Base-by-base conservation (phyloP, 2,888 invertebrate genomes). In the Leuctra nigra region DNA sequence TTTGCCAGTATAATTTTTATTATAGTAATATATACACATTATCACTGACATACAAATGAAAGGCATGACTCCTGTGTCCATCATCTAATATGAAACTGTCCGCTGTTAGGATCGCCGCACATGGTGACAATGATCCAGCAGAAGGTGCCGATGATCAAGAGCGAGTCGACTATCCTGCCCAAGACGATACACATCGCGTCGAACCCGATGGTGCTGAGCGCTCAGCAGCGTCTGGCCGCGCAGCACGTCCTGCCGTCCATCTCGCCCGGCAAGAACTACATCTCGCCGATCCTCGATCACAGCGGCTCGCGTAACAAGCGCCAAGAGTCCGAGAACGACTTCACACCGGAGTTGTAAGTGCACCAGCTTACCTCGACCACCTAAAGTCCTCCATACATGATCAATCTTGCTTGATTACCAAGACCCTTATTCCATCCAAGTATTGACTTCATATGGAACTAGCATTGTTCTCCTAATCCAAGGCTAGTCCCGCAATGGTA, bases 221-320 rank as follows among this genome's bases (percentile, higher is more conserved):
- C 59, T 25, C 56, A 59, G 13, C 61, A 61, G 50, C 56, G 61
- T 18, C 20, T 61, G 23, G 57, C 59, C 16, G 58, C 59, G 11
- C 61, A 60, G 14, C 60, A 58, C 23, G 58, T 61, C 4, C 35
- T 60, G 54, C 60, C 58, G 13, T 23, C 59, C 14, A 56, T 50
- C 41, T 47, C 56, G 33, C 60, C 62, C 47, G 20, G n/a, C 20
- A 74, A 75, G 68, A 72, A 73, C 53, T 76, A 75, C 64, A 77
- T 78, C 63, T 79, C 81, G 61, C 79, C 81, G 20, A 81, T 82
- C 61, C 68, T 82, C 63, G 79, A 79, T 68, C 79, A 79, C 64
- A 77, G 74, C 60, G 76, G 77, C 38, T 74, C 76, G 29, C 72
- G 81, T 56, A n/a, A n/a, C n/a, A 82, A 82, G 70, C 73, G 81